phyloP scores from a whole-genome alignment of 2,113 vertebrate genomes.

The Bufo bufo region DNA sequence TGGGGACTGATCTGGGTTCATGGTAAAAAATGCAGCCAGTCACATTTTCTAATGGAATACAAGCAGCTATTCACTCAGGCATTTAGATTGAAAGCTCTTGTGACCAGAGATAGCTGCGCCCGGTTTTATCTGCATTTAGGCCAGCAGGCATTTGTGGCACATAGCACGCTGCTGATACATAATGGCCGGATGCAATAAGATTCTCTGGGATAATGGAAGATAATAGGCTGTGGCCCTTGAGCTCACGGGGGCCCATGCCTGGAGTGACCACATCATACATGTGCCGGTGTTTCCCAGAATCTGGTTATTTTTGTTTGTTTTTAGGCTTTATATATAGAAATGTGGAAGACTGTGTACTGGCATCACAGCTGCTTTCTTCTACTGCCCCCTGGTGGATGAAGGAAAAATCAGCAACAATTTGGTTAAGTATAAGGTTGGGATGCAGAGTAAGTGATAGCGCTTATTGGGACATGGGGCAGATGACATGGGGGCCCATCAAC shows the following conservation, averaged over 20 bases:
- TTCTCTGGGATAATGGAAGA: not conserved
- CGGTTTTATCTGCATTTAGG: conserved; percentile 11
- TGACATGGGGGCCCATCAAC: not conserved
- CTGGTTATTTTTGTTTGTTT: conserved; percentile 31
- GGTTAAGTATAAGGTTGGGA: not conserved
- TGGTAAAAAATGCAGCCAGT: conserved; percentile 38
- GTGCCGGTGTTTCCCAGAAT: conserved; percentile 3
- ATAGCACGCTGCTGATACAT: not conserved
- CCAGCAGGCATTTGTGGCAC: not conserved
- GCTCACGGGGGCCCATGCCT: not conserved
- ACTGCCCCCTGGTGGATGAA: conserved; percentile 9
- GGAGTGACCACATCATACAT: not conserved
- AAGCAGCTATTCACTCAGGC: conserved; percentile 22
- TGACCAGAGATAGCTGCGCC: conserved; percentile 6
- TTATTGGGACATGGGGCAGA: not conserved
- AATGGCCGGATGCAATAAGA: not conserved
- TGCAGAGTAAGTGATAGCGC: not conserved
- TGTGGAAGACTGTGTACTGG: not conserved
- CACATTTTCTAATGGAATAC: conserved; percentile 48
- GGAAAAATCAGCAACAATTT: too few relatives aligned
- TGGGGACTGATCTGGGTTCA: conserved; percentile 44
- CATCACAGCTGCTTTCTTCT: not conserved
- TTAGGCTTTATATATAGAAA: conserved; percentile 19
- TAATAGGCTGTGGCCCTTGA: not conserved
- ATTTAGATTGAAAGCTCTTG: conserved; percentile 50